Evolutionary conservation across 2,113 vertebrate species (phyloP), one percentile per base, ranked within the genome.

Genomic region (Cacatua alba): DNA sequence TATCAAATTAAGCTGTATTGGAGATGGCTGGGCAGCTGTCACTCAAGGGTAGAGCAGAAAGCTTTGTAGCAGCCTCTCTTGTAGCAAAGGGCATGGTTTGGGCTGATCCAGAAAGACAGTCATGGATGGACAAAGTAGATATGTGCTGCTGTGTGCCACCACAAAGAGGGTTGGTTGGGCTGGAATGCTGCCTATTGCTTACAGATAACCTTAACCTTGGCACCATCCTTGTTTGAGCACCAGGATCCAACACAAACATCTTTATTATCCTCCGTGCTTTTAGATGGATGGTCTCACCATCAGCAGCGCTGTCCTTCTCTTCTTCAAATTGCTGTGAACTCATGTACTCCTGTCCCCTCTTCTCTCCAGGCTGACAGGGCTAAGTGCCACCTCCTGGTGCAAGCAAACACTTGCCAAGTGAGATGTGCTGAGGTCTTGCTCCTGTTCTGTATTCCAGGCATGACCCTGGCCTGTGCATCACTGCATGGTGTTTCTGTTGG

Each of bases 1-100:
- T 96, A 97, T 92, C 92, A 96, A 93, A 93, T 96, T 95, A 97
- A 94, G 90, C 95, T 79, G 88, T 44, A 43, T 5, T 86, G 94
- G 94, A 96, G 94, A 86, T 91, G 43, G 64, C 80, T 69, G 96
- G 95, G 88, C 92, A 96, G 92, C 88, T 7, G 0, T 91, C 94
- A 88, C 72, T 95, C 90, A 92, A 64, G 64, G 86, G 65, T 77
- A 94, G 88, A 83, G 83, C 29, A 26, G 49, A 37, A 60, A 55
- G 69, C 28, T 85, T 39, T 41, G 70, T 65, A 57, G 67, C 55
- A 68, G 57, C 77, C 12, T 87, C 35, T 71, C 7, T 18, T 26
- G 2, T 1, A 41, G 81, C 69, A 48, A 35, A 48, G 76, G 44
- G 25, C 17, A 46, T 5, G 55, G 8, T 3, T 64, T 80, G 52